phyloP scores from a whole-genome alignment of 1,140 invertebrate genomes.

The Dufourea novaeangliae region DNA sequence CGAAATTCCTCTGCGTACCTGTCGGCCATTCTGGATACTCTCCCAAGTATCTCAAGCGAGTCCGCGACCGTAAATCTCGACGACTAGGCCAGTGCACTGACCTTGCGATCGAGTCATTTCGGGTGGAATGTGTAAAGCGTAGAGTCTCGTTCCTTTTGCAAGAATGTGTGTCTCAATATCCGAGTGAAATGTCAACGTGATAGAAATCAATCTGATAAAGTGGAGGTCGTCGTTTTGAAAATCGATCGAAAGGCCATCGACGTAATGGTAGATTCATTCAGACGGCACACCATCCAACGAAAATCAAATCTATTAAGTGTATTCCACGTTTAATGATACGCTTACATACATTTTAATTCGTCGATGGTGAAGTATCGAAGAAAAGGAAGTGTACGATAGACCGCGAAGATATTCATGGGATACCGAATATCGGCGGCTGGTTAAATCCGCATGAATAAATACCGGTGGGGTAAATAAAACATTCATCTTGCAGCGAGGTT shows the following conservation, averaged over 20 bases:
- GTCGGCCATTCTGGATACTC: conserved; percentile 53
- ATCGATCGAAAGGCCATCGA: not conserved
- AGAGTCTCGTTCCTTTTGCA: not conserved
- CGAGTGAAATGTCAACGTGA: no score
- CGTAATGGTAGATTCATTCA: no score
- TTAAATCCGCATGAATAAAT: conserved; percentile 6
- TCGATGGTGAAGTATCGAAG: no score
- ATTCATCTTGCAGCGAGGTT: conserved; percentile 23
- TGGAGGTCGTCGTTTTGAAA: no score
- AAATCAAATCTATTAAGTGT: no score
- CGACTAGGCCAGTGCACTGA: conserved; percentile 54
- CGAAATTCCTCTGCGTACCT: conserved; percentile 65
- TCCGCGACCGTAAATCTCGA: conserved; percentile 35
- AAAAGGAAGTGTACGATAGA: not conserved
- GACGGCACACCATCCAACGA: no score
- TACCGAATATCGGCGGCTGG: not conserved
- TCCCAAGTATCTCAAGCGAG: conserved; percentile 43
- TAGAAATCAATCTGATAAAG: no score
- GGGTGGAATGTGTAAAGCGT: not conserved
- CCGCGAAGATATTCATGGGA: not conserved
- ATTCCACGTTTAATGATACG: no score
- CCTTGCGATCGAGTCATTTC: conserved; percentile 24
- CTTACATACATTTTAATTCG: no score
- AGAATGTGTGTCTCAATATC: no score
- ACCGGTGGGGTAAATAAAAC: conserved; percentile 31